Base-by-base conservation (phyloP, 2,888 invertebrate species). In the Morpho deidamia region DNA sequence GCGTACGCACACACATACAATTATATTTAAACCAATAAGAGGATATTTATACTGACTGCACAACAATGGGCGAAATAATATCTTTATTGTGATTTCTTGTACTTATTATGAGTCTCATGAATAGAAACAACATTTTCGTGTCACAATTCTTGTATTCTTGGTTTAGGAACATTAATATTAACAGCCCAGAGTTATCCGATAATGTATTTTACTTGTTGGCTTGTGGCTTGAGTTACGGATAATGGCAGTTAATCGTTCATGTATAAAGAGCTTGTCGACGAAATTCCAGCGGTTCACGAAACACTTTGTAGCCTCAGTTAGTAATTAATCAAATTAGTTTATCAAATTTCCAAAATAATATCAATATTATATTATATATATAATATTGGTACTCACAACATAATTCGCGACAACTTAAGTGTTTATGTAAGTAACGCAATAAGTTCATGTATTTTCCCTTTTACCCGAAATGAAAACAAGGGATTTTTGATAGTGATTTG, bases 211-310 rank as follows among this genome's bases (percentile, higher is more conserved):
- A 58, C 62, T 60, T 53, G 55, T 52, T 63, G 57, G 64, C 59
- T 55, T 54, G 54, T 45, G 52, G 12, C 33, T 40, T 58, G 60
- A 69, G 68, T 68, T 55, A 52, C 43, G 64, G 64, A 59, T 71
- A 74, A 72, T 70, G 61, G 62, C 55, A 56, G 65, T 63, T 72
- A 69, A 64, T 63, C 59, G 53, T 48, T 58, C 50, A 58, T 57
- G 49, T 57, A 57, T 59, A 61, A 65, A 59, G 53, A 54, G 49
- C 47, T 33, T 54, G 52, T 48, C 49, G 53, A 51, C 54, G 51
- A 56, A 54, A 61, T 58, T 58, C 58, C 49, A 47, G 47, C 39
- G 56, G 56, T 46, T 58, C 54, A 47, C 56, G 48, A 43, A 54
- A 48, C 56, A 62, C 53, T 61, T 59, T 54, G 50, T 12, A 55